phyloP scores from a whole-genome alignment of 2,888 invertebrate genomes.

The Tridacna gigas region DNA sequence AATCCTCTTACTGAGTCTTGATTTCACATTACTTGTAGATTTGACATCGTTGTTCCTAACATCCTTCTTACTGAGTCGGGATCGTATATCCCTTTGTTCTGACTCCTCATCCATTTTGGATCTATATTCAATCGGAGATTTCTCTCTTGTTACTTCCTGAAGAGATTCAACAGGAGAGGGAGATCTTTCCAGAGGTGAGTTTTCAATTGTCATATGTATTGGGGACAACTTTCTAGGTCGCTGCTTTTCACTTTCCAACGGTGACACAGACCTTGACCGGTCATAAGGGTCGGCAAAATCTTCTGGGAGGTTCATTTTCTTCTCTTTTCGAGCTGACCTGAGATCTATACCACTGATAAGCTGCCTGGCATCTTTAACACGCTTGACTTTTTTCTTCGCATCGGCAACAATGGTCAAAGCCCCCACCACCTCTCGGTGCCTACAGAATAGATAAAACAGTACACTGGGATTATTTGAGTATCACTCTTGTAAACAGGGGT shows the following conservation, averaged over 20 bases:
- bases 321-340: slow-evolving; percentile 50
- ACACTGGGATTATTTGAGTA: no score
- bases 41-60: slow-evolving; percentile 17
- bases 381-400: slow-evolving; percentile 57
- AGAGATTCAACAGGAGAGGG: slow-evolving; percentile 12
- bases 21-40: slow-evolving; percentile 50
- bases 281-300: slow-evolving; percentile 4
- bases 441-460: not conserved
- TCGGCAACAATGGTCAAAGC: slow-evolving; percentile 60
- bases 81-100: slow-evolving; percentile 44
- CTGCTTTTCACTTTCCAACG: slow-evolving; percentile 20
- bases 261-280: slow-evolving; percentile 29
- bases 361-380: slow-evolving; percentile 59
- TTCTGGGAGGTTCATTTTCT: slow-evolving; percentile 46
- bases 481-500: no score
- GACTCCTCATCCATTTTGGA: slow-evolving; percentile 53
- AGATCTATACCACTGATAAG: slow-evolving; percentile 57
- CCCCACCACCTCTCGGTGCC: slow-evolving; percentile 46
- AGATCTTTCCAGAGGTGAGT: slow-evolving; percentile 28
- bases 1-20: slow-evolving; percentile 53
- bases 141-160: slow-evolving; percentile 11
- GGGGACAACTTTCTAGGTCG: slow-evolving; percentile 39
- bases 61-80: slow-evolving; percentile 36
- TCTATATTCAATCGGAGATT: slow-evolving; percentile 39
- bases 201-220: slow-evolving; percentile 64